Evolutionary conservation across 1,140 invertebrate species (phyloP).

Genomic region (Telenomus remus): DNA sequence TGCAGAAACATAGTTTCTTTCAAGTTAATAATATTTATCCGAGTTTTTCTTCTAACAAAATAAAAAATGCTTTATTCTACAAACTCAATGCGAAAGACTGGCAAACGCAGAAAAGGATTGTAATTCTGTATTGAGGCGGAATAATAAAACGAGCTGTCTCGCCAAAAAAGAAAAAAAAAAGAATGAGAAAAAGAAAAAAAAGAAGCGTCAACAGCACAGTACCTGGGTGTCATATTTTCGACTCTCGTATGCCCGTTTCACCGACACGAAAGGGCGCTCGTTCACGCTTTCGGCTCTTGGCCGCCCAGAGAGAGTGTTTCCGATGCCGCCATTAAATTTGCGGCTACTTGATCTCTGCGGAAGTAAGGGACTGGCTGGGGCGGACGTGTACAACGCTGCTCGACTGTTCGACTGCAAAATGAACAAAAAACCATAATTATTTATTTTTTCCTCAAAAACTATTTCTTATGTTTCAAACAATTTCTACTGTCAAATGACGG

Average conservation of each 20-base stretch:
- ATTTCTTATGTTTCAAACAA: too few relatives aligned
- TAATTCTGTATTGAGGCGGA: conserved; percentile 14
- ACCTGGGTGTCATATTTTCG: conserved; percentile 75
- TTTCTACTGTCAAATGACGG: too few relatives aligned
- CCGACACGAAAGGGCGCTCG: conserved; percentile 80
- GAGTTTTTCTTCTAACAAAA: not conserved
- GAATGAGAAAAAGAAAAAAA: conserved; percentile 6
- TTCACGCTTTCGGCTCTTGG: conserved; percentile 72
- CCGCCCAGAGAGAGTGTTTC: conserved; percentile 65
- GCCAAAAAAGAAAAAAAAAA: not conserved
- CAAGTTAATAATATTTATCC: too few relatives aligned
- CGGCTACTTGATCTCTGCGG: conserved; percentile 79
- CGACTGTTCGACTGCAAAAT: conserved; percentile 53
- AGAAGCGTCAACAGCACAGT: too few relatives aligned
- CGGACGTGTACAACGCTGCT: conserved; percentile 70
- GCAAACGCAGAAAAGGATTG: conserved; percentile 5
- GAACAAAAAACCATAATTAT: conserved; percentile 19
- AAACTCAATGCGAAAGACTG: conserved; percentile 2
- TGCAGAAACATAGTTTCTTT: too few relatives aligned
- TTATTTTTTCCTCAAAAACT: not conserved
- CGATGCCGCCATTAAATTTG: conserved; percentile 73
- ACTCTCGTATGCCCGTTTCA: conserved; percentile 80
- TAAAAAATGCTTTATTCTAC: not conserved
- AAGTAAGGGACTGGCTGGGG: conserved; percentile 78
- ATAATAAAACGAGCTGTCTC: conserved; percentile 20